phyloP scores from a whole-genome alignment of 2,113 vertebrate genomes.

The Lynx canadensis region DNA sequence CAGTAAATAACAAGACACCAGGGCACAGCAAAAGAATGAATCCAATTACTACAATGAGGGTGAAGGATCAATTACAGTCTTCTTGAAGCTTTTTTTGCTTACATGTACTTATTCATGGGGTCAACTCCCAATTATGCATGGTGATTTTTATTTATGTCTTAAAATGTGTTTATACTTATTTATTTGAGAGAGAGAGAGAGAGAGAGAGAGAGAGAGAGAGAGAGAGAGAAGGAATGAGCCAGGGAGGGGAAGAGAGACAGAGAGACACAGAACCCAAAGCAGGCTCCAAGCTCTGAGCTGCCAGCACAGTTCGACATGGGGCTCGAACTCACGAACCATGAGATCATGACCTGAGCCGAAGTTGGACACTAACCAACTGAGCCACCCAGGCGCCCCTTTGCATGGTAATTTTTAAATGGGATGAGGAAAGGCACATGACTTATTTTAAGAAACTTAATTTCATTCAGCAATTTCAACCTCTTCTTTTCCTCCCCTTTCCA shows the following conservation, averaged over 20 bases:
- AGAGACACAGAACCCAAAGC: too few species aligned
- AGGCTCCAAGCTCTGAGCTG: too few species aligned
- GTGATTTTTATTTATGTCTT: background rate
- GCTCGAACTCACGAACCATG: too few species aligned
- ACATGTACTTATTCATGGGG: background rate
- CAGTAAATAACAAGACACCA: background rate
- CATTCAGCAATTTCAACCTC: background rate
- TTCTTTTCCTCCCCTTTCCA: background rate
- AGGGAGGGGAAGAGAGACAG: too few species aligned
- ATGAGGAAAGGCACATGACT: background rate
- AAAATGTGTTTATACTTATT: too few species aligned
- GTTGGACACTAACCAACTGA: too few species aligned
- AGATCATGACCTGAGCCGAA: too few species aligned
- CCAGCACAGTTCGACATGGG: too few species aligned
- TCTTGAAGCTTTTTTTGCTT: background rate
- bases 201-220: too few species aligned
- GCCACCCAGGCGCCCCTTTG: too few species aligned
- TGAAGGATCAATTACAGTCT: background rate
- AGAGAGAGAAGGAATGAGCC: too few species aligned
- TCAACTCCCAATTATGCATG: background rate
- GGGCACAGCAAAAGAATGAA: background rate
- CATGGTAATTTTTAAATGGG: background rate
- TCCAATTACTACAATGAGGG: background rate
- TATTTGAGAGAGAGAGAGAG: too few species aligned
- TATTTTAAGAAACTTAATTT: background rate